These are phyloP conservation scores for Eublepharis macularius DNA, from an alignment of 2,113 vertebrate genomes.

Conservation along the genomic window DNA sequence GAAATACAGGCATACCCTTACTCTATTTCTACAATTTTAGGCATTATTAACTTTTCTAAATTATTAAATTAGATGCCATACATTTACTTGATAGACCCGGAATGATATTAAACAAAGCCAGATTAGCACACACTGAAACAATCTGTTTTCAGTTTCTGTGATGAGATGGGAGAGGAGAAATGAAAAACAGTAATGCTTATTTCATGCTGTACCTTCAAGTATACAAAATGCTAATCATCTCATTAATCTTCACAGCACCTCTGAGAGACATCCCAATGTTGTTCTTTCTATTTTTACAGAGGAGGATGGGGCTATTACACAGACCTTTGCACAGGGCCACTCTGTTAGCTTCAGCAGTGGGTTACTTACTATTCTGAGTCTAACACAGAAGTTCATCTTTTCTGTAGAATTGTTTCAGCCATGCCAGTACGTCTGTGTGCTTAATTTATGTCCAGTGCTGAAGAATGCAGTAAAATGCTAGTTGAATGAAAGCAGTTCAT, in stretches of 20 bases:
- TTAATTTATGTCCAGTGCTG: neutral
- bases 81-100: neutral
- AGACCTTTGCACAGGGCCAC: neutral
- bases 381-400: neutral
- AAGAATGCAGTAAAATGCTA: constrained; percentile 14
- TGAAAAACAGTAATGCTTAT: neutral
- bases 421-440: neutral
- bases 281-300: neutral
- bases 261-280: neutral
- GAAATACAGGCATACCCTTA: neutral
- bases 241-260: neutral
- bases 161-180: neutral
- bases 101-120: neutral
- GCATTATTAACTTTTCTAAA: neutral
- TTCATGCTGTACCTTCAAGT: neutral
- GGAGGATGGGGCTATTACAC: neutral
- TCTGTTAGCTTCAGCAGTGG: neutral
- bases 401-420: neutral
- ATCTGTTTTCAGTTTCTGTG: neutral
- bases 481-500: constrained; percentile 5
- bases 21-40: neutral
- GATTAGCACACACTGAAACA: neutral
- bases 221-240: neutral
- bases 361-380: neutral
- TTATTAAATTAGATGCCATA: neutral